These are phyloP conservation scores for Microcebus tavaratra DNA, from an alignment of 2,113 vertebrate species.

Conservation along the genomic window DNA sequence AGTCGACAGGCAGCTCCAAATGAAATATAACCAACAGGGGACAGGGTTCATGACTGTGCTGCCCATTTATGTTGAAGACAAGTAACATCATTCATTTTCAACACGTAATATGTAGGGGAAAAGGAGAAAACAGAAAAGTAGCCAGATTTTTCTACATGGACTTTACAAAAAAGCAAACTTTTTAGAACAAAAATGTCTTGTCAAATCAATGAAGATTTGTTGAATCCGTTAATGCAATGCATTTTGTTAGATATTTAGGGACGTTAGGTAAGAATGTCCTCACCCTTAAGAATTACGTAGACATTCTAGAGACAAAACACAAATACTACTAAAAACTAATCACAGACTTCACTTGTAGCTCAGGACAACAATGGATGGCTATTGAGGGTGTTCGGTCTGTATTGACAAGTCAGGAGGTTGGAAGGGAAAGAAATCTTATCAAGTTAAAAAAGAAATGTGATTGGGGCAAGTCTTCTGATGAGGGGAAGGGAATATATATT, in stretches of 20 bases:
- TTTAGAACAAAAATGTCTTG: not conserved
- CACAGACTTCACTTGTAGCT: not conserved
- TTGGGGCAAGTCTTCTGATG: not conserved
- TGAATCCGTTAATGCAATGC: not conserved
- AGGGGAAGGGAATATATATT: not conserved
- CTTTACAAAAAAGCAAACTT: not conserved
- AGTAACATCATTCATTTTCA: not conserved
- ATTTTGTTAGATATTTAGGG: not conserved
- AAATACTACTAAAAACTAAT: not conserved
- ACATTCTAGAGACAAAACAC: not conserved
- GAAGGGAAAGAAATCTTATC: not conserved
- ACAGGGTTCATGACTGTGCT: not conserved
- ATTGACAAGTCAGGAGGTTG: not conserved
- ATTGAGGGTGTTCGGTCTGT: too few species aligned
- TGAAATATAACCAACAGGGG: not conserved
- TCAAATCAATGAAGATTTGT: not conserved
- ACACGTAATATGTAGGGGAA: not conserved
- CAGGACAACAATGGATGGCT: not conserved
- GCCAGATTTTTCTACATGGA: not conserved
- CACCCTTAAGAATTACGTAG: not conserved
- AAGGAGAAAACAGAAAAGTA: not conserved
- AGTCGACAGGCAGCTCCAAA: not conserved
- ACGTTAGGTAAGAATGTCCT: too few species aligned
- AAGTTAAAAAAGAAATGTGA: not conserved
- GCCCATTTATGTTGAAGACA: not conserved